A percentile compares a stretch with the other conserved stretches of the same genome.
Conservation (phyloP, 2,797 vertebrate genomes). For the Morus bassanus region DNA sequence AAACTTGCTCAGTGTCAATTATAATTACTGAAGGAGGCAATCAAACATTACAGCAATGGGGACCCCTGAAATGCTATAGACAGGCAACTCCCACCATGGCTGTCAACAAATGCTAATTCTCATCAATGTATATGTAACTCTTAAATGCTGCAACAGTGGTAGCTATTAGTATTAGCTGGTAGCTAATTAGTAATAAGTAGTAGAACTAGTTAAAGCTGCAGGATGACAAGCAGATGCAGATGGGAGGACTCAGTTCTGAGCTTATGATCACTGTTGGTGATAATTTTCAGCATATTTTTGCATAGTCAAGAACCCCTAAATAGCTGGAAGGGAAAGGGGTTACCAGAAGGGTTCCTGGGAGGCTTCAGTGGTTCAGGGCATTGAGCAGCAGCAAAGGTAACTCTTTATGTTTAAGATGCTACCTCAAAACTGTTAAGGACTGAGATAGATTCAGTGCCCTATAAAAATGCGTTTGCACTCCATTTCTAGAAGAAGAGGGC, state of each 20-base stretch:
- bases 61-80: constrained; percentile 28
- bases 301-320: background rate
- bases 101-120: constrained; percentile 25
- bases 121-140: background rate
- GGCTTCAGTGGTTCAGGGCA: background rate
- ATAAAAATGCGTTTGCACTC: background rate
- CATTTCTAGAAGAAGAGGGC: background rate
- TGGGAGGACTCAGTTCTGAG: background rate
- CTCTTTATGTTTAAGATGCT: background rate
- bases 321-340: background rate
- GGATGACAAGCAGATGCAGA: background rate
- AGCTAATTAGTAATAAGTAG: background rate
- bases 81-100: constrained; percentile 22
- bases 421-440: background rate
- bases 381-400: background rate
- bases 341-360: background rate
- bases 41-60: background rate
- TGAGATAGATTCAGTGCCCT: background rate
- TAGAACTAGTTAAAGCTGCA: background rate
- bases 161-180: background rate
- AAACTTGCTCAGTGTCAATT: constrained; percentile 14
- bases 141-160: background rate
- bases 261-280: background rate
- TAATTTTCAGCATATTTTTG: background rate
- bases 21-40: constrained; percentile 14